Evolutionary conservation across 2,888 invertebrate species (phyloP).

Genomic region (Mesochorus sp.): DNA sequence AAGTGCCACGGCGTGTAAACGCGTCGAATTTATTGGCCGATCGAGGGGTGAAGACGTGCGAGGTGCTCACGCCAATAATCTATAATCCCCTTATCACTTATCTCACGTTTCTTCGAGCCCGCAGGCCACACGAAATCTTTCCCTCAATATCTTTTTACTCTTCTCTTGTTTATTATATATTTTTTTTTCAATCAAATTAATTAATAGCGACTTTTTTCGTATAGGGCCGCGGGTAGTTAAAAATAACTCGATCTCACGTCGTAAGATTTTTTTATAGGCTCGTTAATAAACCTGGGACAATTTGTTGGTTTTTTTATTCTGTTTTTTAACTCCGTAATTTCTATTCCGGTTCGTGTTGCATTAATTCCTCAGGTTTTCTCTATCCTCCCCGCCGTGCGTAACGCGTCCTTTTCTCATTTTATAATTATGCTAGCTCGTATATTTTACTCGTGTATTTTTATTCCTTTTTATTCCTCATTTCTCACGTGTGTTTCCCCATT

Average conservation of each 20-base stretch:
- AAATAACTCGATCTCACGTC: background rate
- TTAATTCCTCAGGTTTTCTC: background rate
- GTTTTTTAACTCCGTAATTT: no score
- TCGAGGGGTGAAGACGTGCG: constrained; percentile 44
- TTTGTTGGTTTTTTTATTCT: background rate
- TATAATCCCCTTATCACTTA: constrained; percentile 48
- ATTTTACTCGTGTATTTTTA: no score
- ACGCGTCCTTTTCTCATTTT: no score
- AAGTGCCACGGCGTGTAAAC: constrained; percentile 75
- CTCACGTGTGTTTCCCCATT: no score
- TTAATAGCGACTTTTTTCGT: background rate
- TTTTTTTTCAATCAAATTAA: background rate
- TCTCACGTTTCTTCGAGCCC: background rate
- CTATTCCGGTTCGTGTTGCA: no score
- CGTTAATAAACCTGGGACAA: background rate
- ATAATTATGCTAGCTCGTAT: no score
- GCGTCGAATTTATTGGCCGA: constrained; percentile 75
- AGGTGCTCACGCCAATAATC: constrained; percentile 36
- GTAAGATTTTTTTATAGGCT: background rate
- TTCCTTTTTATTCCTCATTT: background rate
- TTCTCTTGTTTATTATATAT: background rate
- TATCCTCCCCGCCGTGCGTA: no score
- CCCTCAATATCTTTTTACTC: background rate
- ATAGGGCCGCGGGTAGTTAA: background rate
- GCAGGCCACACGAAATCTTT: background rate